Base-by-base conservation (phyloP, 2,888 invertebrate genomes). In the Zygothrica quintamaculata region DNA sequence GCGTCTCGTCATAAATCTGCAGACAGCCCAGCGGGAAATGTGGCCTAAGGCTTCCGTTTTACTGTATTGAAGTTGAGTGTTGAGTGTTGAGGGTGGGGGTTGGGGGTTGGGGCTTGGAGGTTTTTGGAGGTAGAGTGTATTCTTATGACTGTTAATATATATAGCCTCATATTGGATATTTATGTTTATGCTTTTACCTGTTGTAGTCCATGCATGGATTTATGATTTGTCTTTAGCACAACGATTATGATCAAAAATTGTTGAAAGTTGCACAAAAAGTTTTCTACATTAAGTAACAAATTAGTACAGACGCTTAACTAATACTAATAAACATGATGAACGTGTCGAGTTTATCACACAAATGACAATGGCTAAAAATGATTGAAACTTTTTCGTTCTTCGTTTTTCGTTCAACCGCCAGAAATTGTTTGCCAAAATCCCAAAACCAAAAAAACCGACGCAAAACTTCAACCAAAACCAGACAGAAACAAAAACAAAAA, bases 1-100 rank as follows among this genome's bases (percentile, higher is more conserved):
- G 72, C 72, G 68, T 64, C 85, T 85, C 85, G 60, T 78, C 84
- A 86, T 86, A 80, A 80, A 80, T 80, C 86, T 80, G 65, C 55
- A 46, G 82, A 47, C 55, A 47, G 46, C 47, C 60, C 77, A 79
- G 79, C 84, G 73, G 82, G 78, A 65, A 72, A 71, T 75, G 50
- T 44, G 56, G 52, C 56, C 37, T 26, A 3, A 15, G 34, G 53
- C 59, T 25, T 12, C 29, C 9, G 29, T 2, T n/a, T 9, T 9
- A 5, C 7, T 7, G n/a, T 1, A 29, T 65, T 29, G 29, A 8
- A 2, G 60, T 34, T 22, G 18, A 56, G 52, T 33, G 11, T n/a
- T 36, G n/a, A 22, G n/a, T 9, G 22, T 47, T 3, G 55, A 9
- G 50, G 53, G 36, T 37, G 53, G 34, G 9, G 13, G 15, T 15